Evolutionary conservation across 2,888 invertebrate genomes (phyloP).

Genomic region (Cerastoderma edule): DNA sequence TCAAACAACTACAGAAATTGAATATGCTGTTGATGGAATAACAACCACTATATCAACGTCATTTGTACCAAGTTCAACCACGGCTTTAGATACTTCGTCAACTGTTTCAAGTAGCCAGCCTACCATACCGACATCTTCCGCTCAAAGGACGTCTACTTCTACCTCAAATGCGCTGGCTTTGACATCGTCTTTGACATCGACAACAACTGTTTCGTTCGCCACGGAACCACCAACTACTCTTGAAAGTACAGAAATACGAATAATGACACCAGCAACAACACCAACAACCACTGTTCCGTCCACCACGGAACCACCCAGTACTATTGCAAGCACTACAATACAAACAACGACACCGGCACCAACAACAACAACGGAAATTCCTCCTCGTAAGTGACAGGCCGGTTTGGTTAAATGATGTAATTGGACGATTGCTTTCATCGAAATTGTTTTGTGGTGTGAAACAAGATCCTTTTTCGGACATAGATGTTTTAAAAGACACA

Average conservation of each 20-base stretch:
- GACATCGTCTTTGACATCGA: conserved; percentile 3
- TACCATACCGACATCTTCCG: too few species aligned
- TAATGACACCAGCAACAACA: background rate
- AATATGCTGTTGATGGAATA: background rate
- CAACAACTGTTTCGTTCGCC: background rate
- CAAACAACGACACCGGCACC: background rate
- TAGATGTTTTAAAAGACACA: too few species aligned
- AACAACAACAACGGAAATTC: conserved; percentile 5
- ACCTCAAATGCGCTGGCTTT: too few species aligned
- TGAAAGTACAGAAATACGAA: conserved; percentile 3
- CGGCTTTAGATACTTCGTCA: background rate
- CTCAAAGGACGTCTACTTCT: too few species aligned
- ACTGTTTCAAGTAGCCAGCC: too few species aligned
- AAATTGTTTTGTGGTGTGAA: background rate
- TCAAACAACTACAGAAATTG: background rate
- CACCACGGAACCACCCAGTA: background rate
- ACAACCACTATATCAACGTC: conserved; percentile 1
- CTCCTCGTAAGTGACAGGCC: conserved; percentile 15
- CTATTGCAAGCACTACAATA: background rate
- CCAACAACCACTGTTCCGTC: conserved; percentile 7
- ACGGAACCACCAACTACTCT: background rate
- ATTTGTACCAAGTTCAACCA: background rate
- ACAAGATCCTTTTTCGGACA: too few species aligned
- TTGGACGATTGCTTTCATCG: background rate
- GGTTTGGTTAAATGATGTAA: background rate